Conservation (phyloP, 2,113 vertebrate genomes). For the Centropus bengalensis region DNA sequence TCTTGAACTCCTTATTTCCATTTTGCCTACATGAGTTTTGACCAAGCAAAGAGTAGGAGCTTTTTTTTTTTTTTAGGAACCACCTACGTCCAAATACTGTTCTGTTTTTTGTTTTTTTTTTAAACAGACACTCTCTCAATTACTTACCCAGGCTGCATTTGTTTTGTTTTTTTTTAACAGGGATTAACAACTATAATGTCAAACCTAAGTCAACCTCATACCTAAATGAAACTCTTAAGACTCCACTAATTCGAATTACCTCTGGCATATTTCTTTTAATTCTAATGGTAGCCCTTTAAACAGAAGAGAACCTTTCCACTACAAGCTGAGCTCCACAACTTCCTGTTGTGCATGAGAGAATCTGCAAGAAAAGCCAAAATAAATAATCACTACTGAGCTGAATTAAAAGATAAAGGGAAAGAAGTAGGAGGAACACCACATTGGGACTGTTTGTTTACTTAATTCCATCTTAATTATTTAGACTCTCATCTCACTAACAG, state of each 20-base stretch:
- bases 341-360: neutral
- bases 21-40: neutral
- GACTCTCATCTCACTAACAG: slow-evolving; percentile 42
- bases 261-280: too few relatives aligned
- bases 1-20: neutral
- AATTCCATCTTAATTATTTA: slow-evolving; percentile 56
- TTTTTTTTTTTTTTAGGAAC: too few relatives aligned
- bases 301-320: neutral
- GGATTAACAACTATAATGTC: neutral
- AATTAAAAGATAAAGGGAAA: slow-evolving; percentile 17
- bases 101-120: neutral
- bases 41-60: neutral
- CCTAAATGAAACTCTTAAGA: neutral
- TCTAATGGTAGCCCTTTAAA: neutral
- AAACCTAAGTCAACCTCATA: neutral
- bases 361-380: neutral
- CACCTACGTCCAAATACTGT: neutral
- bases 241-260: neutral
- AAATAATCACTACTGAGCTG: neutral
- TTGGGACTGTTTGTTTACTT: slow-evolving; percentile 53
- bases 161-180: neutral
- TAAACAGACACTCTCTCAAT: neutral
- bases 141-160: neutral
- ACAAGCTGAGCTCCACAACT: neutral
- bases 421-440: neutral